Conservation (phyloP, 2,113 vertebrate species). For the Peromyscus californicus region DNA sequence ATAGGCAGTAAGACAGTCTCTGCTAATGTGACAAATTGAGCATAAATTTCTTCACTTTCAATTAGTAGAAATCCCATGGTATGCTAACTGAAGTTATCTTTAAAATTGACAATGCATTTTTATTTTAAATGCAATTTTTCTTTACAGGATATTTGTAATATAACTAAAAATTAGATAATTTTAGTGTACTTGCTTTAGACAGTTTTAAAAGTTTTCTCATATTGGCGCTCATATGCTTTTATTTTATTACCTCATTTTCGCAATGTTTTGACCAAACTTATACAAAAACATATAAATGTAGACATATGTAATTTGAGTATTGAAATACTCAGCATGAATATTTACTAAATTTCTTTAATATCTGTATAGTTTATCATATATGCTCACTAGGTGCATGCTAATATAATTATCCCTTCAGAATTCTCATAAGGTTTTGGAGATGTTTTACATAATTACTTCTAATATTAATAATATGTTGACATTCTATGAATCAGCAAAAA, state of each 20-base stretch:
- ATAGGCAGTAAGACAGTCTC: neutral
- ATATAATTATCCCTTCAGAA: neutral
- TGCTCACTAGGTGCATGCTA: neutral
- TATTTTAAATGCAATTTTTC: neutral
- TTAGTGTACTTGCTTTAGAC: neutral
- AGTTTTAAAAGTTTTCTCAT: neutral
- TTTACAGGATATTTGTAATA: neutral
- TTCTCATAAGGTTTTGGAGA: neutral
- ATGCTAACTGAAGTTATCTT: neutral
- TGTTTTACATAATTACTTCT: neutral
- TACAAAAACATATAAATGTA: neutral
- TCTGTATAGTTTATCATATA: neutral
- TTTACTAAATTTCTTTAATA: neutral
- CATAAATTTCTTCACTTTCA: constrained; percentile 40
- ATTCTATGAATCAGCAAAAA: neutral
- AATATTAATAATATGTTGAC: neutral
- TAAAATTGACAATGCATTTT: neutral
- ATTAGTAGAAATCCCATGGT: neutral
- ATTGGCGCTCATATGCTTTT: neutral
- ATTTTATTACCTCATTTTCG: neutral
- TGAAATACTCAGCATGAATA: constrained; percentile 9
- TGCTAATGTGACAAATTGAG: neutral
- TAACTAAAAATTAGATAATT: neutral
- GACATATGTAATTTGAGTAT: neutral
- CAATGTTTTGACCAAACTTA: neutral